These are phyloP conservation scores for Agapornis roseicollis DNA, from an alignment of 2,113 vertebrate species.

Conservation along the genomic window DNA sequence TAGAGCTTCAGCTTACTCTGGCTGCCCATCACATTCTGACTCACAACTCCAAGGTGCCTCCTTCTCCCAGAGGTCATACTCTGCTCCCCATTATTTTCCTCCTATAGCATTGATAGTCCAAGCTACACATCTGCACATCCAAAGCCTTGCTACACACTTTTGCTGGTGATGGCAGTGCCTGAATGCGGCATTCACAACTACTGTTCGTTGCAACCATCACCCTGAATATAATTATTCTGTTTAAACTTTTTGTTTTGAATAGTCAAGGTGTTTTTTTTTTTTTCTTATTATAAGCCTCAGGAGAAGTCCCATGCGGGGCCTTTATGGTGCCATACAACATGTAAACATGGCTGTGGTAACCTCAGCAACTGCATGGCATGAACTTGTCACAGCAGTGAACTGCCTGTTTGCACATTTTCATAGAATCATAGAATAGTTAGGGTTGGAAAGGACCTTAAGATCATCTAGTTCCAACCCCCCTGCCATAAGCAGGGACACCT, in stretches of 20 bases:
- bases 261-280: neutral
- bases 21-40: neutral
- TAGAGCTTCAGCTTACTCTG: neutral
- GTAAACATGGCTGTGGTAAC: neutral
- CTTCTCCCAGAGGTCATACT: rapidly evolving
- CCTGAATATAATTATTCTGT: neutral
- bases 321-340: neutral
- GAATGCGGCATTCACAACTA: neutral
- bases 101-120: rapidly evolving
- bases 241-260: neutral
- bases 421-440: no score
- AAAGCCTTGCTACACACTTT: neutral
- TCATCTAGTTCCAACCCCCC: no score
- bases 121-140: neutral
- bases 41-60: neutral
- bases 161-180: neutral
- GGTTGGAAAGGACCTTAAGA: no score
- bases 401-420: neutral
- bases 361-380: neutral
- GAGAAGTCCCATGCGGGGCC: neutral
- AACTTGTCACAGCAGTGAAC: neutral
- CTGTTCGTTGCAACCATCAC: neutral
- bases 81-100: neutral
- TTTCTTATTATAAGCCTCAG: neutral
- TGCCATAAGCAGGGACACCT: no score